These are phyloP conservation scores for Pycnomerus fuliginosus DNA, from an alignment of 2,888 invertebrate species.

Conservation along the genomic window DNA sequence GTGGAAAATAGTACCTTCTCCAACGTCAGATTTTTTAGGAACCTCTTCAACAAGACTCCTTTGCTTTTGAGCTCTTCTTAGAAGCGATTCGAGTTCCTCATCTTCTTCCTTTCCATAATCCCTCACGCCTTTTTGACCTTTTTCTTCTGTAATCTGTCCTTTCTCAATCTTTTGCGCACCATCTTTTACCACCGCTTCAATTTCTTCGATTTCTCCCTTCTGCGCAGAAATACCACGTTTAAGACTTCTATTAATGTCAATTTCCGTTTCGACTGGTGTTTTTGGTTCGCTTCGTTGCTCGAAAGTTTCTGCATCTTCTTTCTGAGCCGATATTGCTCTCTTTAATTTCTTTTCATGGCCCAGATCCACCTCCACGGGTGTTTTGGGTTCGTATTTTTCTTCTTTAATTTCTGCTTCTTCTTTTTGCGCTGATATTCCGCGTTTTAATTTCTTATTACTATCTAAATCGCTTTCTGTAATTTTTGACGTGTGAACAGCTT, in stretches of 20 bases:
- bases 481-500: slow-evolving; percentile 37
- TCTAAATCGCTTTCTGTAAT: neutral
- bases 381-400: slow-evolving; percentile 22
- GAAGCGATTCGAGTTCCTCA: slow-evolving; percentile 63
- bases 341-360: slow-evolving; percentile 36
- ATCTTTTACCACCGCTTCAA: slow-evolving; percentile 20
- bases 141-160: slow-evolving; percentile 29
- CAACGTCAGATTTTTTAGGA: slow-evolving; percentile 50
- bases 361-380: slow-evolving; percentile 30
- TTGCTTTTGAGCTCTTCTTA: slow-evolving; percentile 66
- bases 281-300: slow-evolving; percentile 25
- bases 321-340: slow-evolving; percentile 39
- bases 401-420: slow-evolving; percentile 29
- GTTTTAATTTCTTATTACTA: slow-evolving; percentile 2
- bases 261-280: slow-evolving; percentile 47
- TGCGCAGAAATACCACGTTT: slow-evolving; percentile 24
- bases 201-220: slow-evolving; percentile 29
- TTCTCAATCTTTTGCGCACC: slow-evolving; percentile 27
- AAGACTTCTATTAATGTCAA: neutral
- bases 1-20: slow-evolving; percentile 21
- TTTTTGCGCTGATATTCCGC: slow-evolving; percentile 27
- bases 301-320: slow-evolving; percentile 22
- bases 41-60: slow-evolving; percentile 71
- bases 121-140: slow-evolving; percentile 38
- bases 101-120: slow-evolving; percentile 59